Conservation (phyloP, 2,113 vertebrate genomes). For the Epinephelus moara region DNA sequence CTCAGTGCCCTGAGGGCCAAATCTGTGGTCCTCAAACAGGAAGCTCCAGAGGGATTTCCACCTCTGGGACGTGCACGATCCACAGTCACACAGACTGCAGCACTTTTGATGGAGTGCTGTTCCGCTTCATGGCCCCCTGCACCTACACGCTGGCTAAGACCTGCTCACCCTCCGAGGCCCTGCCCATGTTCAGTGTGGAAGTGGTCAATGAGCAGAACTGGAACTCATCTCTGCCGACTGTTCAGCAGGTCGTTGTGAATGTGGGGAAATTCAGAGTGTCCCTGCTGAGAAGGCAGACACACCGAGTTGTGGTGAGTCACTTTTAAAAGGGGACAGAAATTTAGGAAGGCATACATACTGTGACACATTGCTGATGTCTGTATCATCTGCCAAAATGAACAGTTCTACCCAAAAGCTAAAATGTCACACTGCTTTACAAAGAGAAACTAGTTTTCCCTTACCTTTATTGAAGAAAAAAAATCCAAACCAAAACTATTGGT, state of each 20-base stretch:
- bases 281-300: conserved; percentile 79
- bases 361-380: neutral
- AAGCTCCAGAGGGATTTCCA: conserved; percentile 36
- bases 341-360: neutral
- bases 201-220: conserved; percentile 82
- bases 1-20: conserved; percentile 75
- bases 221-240: conserved; percentile 70
- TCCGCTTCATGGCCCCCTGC: conserved; percentile 86
- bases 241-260: conserved; percentile 82
- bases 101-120: conserved; percentile 87
- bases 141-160: conserved; percentile 86
- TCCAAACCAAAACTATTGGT: neutral
- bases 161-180: conserved; percentile 74
- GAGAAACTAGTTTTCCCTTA: neutral
- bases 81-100: conserved; percentile 83
- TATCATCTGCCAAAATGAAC: neutral
- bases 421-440: neutral
- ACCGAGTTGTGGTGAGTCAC: conserved; percentile 85
- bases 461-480: neutral
- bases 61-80: conserved; percentile 82
- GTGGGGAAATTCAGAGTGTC: conserved; percentile 72
- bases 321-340: neutral
- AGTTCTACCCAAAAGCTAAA: neutral
- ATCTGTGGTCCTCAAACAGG: conserved; percentile 74
- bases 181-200: conserved; percentile 86